Percentiles rank a stretch among this genome's conserved stretches.
These are phyloP conservation scores for Butorides virescens DNA, from an alignment of 2,113 vertebrate genomes.

Conservation along the genomic window DNA sequence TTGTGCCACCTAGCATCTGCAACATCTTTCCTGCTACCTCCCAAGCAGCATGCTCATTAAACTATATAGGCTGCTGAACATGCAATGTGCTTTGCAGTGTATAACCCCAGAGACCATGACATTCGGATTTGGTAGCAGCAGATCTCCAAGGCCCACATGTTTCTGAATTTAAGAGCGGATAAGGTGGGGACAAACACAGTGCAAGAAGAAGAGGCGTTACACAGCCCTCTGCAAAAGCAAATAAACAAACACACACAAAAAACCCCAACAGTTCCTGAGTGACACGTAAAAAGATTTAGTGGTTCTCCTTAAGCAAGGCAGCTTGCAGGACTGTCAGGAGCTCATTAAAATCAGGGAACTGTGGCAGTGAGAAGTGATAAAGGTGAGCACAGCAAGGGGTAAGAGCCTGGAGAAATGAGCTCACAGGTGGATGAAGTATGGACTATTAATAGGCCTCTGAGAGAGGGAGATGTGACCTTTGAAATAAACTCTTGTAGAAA, in stretches of 20 bases:
- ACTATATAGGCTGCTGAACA: background rate
- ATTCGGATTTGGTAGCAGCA: background rate
- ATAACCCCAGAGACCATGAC: background rate
- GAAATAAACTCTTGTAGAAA: background rate
- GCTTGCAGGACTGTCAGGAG: background rate
- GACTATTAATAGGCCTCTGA: background rate
- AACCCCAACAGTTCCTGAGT: background rate
- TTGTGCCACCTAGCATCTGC: background rate
- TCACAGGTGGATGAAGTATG: background rate
- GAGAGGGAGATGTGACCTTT: background rate
- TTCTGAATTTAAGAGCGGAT: background rate
- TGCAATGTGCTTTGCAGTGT: background rate
- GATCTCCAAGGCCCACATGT: background rate
- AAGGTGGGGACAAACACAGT: background rate
- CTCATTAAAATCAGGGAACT: conserved; percentile 34
- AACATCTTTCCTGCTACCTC: background rate
- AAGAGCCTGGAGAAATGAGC: background rate
- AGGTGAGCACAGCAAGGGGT: background rate
- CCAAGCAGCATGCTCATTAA: background rate
- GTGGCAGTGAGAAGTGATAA: background rate
- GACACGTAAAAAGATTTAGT: background rate
- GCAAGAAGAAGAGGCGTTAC: background rate
- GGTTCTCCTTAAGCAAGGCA: background rate
- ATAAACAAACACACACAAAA: background rate
- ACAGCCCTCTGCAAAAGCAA: background rate